Base-by-base conservation (phyloP, 2,888 invertebrate species). In the Elysia crispata region DNA sequence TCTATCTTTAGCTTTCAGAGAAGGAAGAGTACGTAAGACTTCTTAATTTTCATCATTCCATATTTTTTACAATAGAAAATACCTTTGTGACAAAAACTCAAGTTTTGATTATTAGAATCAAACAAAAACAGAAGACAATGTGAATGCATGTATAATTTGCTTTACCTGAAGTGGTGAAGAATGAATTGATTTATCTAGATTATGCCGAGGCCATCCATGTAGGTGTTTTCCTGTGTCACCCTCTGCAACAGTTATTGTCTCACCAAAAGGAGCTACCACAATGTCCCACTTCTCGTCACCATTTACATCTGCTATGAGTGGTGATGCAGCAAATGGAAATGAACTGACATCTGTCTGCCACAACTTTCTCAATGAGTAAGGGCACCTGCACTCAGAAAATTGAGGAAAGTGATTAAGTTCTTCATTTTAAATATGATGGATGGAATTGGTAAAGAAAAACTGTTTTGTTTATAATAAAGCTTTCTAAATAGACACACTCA, bases 271-370 rank as follows among this genome's bases (percentile, higher is more conserved):
- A 18, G 88, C 89, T 25, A 89, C 89, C 6, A 90, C 84, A 49
- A 91, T 84, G 82, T 91, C 90, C n/a, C 88, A 76, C 6, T 83
- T 76, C 1, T 88, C 88, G 83, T 91, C 90, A n/a, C 85, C 89
- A 86, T 91, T 85, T 0, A 89, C 84, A 81, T 91, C 90, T 50
- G 88, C 83, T 8, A 91, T 86, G 6, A 91, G 83, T 5, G 91
- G 91, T 5, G 89, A 54, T 1, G 89, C 87, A 33, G 88, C 88
- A 85, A 91, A 90, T 20, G 90, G 89, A 6, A 89, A 86, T 50
- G 88, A 87, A 23, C 89, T 88, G 31, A 91, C 82, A 77, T 91
- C 91, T 28, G 87, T 85, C 73, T 88, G 89, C 91, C 91, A 91
- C 23, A 89, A 80, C 57, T 87, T 86, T 50, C 86, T 85, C 64